Evolutionary conservation across 2,113 vertebrate genomes (phyloP).

Genomic region (Alectura lathami): DNA sequence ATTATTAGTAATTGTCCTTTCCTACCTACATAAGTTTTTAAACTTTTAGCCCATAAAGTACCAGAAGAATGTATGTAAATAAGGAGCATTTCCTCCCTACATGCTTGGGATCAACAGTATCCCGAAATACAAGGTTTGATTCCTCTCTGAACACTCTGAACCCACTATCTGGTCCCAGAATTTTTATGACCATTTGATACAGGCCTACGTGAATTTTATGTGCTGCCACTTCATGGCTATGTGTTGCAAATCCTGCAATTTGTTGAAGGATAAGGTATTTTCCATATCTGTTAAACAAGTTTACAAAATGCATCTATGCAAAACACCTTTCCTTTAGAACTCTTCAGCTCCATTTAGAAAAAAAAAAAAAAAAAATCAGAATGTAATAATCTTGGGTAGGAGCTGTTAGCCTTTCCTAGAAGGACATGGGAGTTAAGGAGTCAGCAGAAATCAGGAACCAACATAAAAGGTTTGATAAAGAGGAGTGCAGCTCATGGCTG

Average conservation of each 20-base stretch:
- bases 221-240: fast-evolving
- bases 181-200: neutral
- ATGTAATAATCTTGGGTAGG: neutral
- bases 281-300: neutral
- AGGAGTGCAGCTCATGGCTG: neutral
- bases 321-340: neutral
- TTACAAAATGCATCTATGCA: neutral
- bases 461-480: neutral
- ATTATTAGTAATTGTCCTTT: neutral
- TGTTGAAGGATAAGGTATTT: neutral
- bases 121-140: neutral
- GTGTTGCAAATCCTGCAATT: neutral
- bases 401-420: neutral
- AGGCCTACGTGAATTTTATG: neutral
- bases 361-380: neutral
- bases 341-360: neutral
- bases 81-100: neutral
- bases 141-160: neutral
- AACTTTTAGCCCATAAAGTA: neutral
- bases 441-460: neutral
- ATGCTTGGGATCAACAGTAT: neutral
- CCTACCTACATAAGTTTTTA: neutral
- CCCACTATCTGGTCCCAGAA: neutral
- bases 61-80: neutral
- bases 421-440: neutral